Base-by-base conservation (phyloP, 1,140 invertebrate genomes). In the Hormaphis cornu region DNA sequence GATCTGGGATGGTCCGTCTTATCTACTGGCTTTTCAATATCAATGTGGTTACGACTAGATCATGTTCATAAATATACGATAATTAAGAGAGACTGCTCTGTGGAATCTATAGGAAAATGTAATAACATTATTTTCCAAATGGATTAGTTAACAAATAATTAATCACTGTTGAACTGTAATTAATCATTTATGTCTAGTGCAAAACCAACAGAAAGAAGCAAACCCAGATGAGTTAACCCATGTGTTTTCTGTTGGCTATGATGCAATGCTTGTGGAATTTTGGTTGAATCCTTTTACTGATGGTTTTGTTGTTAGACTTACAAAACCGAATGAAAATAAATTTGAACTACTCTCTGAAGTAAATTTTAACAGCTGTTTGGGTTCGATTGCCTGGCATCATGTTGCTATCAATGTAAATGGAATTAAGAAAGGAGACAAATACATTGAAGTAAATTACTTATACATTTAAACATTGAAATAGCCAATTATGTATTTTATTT, bases 321-420 rank as follows among this genome's bases (percentile, higher is more conserved):
- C 81, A 10, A 79, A 83, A 26, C 81, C 84, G 4, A 84, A 85
- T 69, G 77, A 79, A 35, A 80, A 81, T 50, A 79, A 73, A 42
- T 81, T 81, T 75, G 79, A 82, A 61, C 78, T 82, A 3, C 76
- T 86, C 26, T 81, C 81, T 20, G 81, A 83, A 73, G 69, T 80
- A 26, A 80, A 80, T 5, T 77, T 83, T 18, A 80, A 76, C 48
- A 79, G 78, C 16, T 77, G 80, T 44, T 71, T 84, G 35, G 76
- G 82, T 18, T 77, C 79, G 3, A 79, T 80, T 40, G 75, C 78
- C 8, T 86, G 85, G 85, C 80, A 82, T 72, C 83, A 85, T 74
- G 74, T 87, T 40, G 82, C 83, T 24, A 74, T 86, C 22, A 85
- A 85, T 76, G 80, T 85, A 26, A 79, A 80, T 73, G 84, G 86